Evolutionary conservation across 2,797 vertebrate genomes (phyloP), one percentile per base, ranked within the genome.

Genomic region (Epinephelus awoara): DNA sequence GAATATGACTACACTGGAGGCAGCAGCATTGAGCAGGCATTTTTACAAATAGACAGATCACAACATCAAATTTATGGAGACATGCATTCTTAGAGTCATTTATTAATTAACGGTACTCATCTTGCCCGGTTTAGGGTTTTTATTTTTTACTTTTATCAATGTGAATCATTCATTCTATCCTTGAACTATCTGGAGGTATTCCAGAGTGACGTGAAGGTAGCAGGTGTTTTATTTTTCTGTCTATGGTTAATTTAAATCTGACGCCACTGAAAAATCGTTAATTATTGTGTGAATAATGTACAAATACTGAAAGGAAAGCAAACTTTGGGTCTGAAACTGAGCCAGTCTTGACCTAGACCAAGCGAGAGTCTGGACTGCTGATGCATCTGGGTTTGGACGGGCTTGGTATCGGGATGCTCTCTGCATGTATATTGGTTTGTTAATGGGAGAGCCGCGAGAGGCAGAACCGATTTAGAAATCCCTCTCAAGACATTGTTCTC

Each of bases 281-380:
- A 89, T 88, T 89, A 85, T 90, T 74, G 90, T 96, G 96, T 96
- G 95, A 95, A 96, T 96, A 96, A 94, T 96, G 95, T 96, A 95
- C 87, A 96, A 95, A 95, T 92, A 90, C 82, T 90, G 86, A 93
- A 86, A 90, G 77, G 79, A 93, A 91, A 90, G 87, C 75, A 86
- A 92, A 90, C 89, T 84, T 84, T 86, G 89, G 82, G 89, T 88
- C 85, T 87, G 84, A 91, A 95, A 88, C 93, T 95, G 95, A 96
- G 95, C 94, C 94, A 89, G 90, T 91, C 90, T 92, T 89, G 90
- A 91, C 91, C 81, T 63, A 77, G 83, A 87, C 85, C 29, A 79
- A 83, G 82, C 46, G 25, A 49, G 70, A 71, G 80, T 87, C 79
- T 85, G 84, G 87, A 88, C 85, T 88, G 88, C 80, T 82, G 78